Base-by-base conservation (phyloP, 2,797 vertebrate genomes). In the Phaenicophaeus curvirostris region DNA sequence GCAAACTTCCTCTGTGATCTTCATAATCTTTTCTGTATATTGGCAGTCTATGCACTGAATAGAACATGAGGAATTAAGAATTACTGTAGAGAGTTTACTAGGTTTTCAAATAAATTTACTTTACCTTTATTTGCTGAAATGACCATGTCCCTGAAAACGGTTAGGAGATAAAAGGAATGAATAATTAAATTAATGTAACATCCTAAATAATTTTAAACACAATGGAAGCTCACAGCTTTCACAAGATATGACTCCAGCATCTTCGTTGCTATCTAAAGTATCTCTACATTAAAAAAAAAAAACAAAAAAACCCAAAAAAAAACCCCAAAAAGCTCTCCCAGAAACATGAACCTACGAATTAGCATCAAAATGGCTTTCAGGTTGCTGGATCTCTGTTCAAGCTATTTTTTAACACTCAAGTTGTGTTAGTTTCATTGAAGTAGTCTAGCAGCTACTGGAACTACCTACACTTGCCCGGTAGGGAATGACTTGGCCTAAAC, bases 31-130 rank as follows among this genome's bases (percentile, higher is more conserved):
- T 85, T 95, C 86, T 90, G 91, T 92, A 97, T 96, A 97, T 93
- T 96, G 95, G 84, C 91, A 97, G 95, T 96, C 96, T 96, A 96
- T 97, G 96, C 95, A 96, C 7, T 90, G 97, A 97, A 97, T 97
- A 97, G 90, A 96, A 90, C 91, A 97, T 95, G 87, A 96, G 95
- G 97, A 97, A 95, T 95, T 89, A 95, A 88, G 95, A 97, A 97
- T 97, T 96, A 97, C 94, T 96, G 94, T 94, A 90, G 71, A 94
- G 81, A 93, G 67, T 97, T 97, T 92, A 87, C 39, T 80, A 83
- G 44, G 67, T 95, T 95, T 96, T 96, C 85, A 62, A 94, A 94
- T 95, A 88, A 37, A 75, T 80, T 98, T 96, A 88, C 94, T 95
- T 96, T 95, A 92, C 81, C 97, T 93, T 95, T 97, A 94, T 97